These are phyloP conservation scores for Xenopus laevis DNA, from an alignment of 2,113 vertebrate genomes.

Conservation along the genomic window DNA sequence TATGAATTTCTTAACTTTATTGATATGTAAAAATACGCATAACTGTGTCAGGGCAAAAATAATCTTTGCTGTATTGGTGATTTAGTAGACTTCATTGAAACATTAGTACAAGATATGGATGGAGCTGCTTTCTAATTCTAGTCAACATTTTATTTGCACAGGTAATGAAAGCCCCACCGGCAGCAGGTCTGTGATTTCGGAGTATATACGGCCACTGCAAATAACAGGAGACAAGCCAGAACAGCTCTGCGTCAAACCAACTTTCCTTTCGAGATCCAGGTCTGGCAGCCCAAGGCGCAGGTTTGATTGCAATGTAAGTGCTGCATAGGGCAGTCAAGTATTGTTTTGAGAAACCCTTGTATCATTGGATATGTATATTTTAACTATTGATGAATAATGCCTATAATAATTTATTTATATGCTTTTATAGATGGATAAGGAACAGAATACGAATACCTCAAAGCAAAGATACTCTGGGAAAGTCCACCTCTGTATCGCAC, in stretches of 20 bases:
- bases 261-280: constrained; percentile 74
- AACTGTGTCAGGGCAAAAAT: too few species aligned
- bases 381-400: too few species aligned
- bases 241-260: constrained; percentile 78
- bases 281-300: constrained; percentile 72
- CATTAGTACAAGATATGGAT: too few species aligned
- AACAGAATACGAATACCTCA: constrained; percentile 75
- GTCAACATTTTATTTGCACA: constrained; percentile 49
- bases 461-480: constrained; percentile 90
- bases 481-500: constrained; percentile 90
- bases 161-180: constrained; percentile 75
- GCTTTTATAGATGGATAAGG: constrained; percentile 85
- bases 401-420: too few species aligned
- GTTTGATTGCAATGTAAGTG: constrained; percentile 83
- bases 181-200: constrained; percentile 75
- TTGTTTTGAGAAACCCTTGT: too few species aligned
- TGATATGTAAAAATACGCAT: too few species aligned
- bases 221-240: constrained; percentile 79
- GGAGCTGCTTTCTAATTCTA: too few species aligned
- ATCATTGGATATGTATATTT: too few species aligned
- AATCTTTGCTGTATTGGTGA: too few species aligned
- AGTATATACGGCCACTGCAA: constrained; percentile 80
- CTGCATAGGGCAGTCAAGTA: too few species aligned
- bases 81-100: too few species aligned
- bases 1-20: too few species aligned